Evolutionary conservation across 1,140 invertebrate genomes (phyloP).

Genomic region (Cherax quadricarinatus): DNA sequence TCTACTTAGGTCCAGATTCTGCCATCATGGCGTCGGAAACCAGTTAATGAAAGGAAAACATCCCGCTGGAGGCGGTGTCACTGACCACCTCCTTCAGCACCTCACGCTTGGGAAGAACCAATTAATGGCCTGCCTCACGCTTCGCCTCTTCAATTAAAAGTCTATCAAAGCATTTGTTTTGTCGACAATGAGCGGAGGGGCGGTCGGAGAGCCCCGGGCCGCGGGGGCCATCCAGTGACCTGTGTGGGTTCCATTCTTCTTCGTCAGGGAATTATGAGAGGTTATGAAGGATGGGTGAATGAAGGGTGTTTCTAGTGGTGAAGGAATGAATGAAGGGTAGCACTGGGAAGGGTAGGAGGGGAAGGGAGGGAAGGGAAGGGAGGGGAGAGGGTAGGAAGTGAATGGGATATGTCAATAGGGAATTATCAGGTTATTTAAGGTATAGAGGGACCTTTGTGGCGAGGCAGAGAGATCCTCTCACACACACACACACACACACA

Average conservation of each 20-base stretch:
- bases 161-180: conserved; percentile 60
- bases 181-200: conserved; percentile 19
- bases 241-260: background rate
- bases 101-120: conserved; percentile 23
- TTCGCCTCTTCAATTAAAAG: conserved; percentile 24
- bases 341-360: too few species aligned
- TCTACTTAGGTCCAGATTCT: too few species aligned
- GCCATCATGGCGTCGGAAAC: too few species aligned
- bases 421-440: conserved; percentile 54
- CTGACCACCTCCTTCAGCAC: background rate
- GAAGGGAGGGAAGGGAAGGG: too few species aligned
- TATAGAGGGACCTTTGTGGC: conserved; percentile 15
- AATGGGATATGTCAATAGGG: conserved; percentile 51
- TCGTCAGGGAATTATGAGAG: conserved; percentile 40
- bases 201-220: background rate
- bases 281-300: conserved; percentile 23
- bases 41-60: too few species aligned
- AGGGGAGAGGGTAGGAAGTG: background rate
- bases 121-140: conserved; percentile 49
- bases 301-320: conserved; percentile 7
- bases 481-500: conserved; percentile 14
- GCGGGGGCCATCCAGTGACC: conserved; percentile 19
- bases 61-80: too few species aligned
- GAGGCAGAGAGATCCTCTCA: background rate
- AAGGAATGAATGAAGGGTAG: too few species aligned